These are phyloP conservation scores for Aptenodytes forsteri DNA, from an alignment of 2,113 vertebrate genomes.

Conservation along the genomic window DNA sequence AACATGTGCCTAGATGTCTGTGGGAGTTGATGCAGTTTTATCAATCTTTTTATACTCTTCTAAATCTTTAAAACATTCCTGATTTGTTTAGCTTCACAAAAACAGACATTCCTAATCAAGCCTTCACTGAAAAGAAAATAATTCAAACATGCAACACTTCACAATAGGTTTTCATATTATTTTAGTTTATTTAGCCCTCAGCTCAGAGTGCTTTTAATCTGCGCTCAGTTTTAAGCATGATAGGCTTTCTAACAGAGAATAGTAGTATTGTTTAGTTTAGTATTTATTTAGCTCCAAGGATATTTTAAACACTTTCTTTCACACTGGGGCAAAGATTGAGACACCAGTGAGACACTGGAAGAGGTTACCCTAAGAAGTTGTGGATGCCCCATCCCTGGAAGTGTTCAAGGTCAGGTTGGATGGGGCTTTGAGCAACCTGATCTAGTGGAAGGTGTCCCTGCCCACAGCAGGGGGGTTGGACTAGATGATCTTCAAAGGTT, in stretches of 20 bases:
- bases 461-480: not conserved
- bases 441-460: not conserved
- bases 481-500: not conserved
- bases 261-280: not conserved
- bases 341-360: not conserved
- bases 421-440: accelerated
- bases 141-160: not conserved
- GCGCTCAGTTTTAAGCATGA: not conserved
- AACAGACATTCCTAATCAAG: not conserved
- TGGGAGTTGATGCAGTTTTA: not conserved
- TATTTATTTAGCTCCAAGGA: not conserved
- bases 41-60: not conserved
- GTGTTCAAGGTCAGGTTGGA: not conserved
- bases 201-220: not conserved
- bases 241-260: not conserved
- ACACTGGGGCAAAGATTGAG: not conserved
- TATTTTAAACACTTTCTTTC: not conserved
- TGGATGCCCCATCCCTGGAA: accelerated
- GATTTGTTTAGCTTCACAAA: not conserved
- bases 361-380: not conserved
- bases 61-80: not conserved
- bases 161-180: not conserved
- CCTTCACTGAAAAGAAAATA: not conserved
- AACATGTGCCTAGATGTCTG: not conserved
- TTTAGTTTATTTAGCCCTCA: not conserved